These are phyloP conservation scores for Hoplodrina blanda DNA, from an alignment of 2,888 invertebrate species.

Conservation along the genomic window DNA sequence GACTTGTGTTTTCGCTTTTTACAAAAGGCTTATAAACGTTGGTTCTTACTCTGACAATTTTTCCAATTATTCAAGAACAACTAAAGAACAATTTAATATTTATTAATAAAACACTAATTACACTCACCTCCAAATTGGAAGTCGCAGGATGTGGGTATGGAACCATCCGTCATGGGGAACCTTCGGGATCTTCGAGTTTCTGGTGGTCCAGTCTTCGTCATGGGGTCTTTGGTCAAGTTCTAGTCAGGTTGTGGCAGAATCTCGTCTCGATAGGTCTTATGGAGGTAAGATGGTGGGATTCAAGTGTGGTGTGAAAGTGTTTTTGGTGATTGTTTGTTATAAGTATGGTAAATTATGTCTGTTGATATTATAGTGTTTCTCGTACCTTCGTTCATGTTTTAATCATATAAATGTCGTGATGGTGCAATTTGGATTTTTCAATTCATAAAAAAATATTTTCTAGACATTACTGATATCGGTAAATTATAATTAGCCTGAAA, in stretches of 20 bases:
- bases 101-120: conserved; percentile 67
- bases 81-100: conserved; percentile 37
- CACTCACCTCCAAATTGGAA: conserved; percentile 84
- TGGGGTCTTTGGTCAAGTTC: conserved; percentile 60
- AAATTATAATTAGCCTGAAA: no score
- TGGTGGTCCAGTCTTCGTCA: conserved; percentile 68
- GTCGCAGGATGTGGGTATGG: conserved; percentile 81
- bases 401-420: no score
- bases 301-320: conserved; percentile 16
- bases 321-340: background rate
- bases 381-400: no score
- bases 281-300: conserved; percentile 16
- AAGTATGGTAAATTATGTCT: background rate
- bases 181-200: conserved; percentile 76
- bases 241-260: conserved; percentile 50
- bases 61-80: conserved; percentile 51
- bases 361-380: background rate
- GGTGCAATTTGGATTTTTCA: background rate
- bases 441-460: no score
- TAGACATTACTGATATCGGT: no score
- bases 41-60: background rate
- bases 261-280: conserved; percentile 32
- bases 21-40: background rate
- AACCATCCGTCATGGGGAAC: conserved; percentile 74
- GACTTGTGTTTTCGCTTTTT: background rate